phyloP scores from a whole-genome alignment of 92 coral and sea anemone genomes.

The Phymanthus crucifer region DNA sequence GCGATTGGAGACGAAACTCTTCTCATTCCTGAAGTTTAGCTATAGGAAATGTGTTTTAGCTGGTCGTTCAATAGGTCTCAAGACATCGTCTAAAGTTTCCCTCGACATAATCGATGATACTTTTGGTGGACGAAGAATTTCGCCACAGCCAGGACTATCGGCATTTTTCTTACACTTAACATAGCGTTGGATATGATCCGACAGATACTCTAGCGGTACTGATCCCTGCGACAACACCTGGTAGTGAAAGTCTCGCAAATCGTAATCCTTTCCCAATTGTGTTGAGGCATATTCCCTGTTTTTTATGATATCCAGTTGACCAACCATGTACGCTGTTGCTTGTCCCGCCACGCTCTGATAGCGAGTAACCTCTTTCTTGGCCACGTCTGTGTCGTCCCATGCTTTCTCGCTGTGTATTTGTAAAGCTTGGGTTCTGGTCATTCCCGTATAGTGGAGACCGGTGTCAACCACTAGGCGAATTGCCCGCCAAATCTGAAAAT shows the following conservation, averaged over 20 bases:
- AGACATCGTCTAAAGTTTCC: background rate
- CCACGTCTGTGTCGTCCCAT: constrained; percentile 66
- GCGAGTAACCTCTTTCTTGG: constrained; percentile 76
- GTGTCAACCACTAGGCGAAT: constrained; percentile 64
- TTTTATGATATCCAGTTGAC: constrained; percentile 60
- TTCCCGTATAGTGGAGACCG: constrained; percentile 66
- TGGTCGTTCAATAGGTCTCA: constrained; percentile 32
- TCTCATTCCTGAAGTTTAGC: too few relatives aligned
- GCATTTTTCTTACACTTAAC: constrained; percentile 12
- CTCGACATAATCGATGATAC: background rate
- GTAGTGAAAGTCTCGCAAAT: constrained; percentile 66
- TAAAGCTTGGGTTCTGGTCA: constrained; percentile 70
- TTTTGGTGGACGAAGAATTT: constrained; percentile 13
- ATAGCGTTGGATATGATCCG: constrained; percentile 21
- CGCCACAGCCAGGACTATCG: background rate
- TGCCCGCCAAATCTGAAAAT: constrained; percentile 61
- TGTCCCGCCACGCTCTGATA: constrained; percentile 87
- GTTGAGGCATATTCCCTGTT: constrained; percentile 46
- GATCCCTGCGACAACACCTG: constrained; percentile 47
- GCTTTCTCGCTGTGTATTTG: constrained; percentile 57
- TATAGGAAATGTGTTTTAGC: constrained; percentile 35
- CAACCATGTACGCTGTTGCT: constrained; percentile 85
- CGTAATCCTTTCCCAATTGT: constrained; percentile 52
- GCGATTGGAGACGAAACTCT: too few relatives aligned
- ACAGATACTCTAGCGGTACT: constrained; percentile 13